A percentile compares a stretch with the other conserved stretches of the same genome.
Evolutionary conservation across 2,797 vertebrate genomes (phyloP).

Genomic region (Platalea minor): DNA sequence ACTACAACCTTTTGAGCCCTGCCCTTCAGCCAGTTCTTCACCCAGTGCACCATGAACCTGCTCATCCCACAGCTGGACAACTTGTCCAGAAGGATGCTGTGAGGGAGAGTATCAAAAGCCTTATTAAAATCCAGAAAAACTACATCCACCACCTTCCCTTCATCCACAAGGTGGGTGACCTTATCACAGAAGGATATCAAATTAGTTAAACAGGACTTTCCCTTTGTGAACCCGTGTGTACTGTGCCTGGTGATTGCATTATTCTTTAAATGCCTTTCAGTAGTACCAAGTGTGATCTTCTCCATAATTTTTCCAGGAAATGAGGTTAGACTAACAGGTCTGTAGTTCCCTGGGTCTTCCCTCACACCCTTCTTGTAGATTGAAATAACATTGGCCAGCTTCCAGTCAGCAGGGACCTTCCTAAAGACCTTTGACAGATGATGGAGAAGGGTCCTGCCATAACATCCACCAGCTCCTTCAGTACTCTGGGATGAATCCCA

Average conservation of each 20-base stretch:
- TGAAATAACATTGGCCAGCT: background rate
- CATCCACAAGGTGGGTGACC: background rate
- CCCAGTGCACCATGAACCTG: fast-evolving
- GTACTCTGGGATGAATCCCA: background rate
- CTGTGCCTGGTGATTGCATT: background rate
- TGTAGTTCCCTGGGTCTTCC: background rate
- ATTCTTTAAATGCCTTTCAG: background rate
- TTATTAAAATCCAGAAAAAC: background rate
- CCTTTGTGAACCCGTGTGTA: background rate
- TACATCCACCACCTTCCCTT: background rate
- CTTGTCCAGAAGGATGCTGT: background rate
- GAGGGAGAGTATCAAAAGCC: background rate
- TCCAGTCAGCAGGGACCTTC: background rate
- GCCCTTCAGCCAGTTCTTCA: background rate
- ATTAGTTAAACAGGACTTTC: background rate
- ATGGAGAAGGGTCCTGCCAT: background rate
- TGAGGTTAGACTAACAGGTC: background rate
- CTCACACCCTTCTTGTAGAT: background rate
- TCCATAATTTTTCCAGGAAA: background rate
- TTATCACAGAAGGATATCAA: background rate
- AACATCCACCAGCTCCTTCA: background rate
- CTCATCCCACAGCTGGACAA: background rate
- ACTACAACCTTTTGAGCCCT: background rate
- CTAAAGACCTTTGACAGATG: background rate
- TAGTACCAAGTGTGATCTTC: background rate